Conservation (phyloP, 2,797 vertebrate species). For the Xenops minutus region DNA sequence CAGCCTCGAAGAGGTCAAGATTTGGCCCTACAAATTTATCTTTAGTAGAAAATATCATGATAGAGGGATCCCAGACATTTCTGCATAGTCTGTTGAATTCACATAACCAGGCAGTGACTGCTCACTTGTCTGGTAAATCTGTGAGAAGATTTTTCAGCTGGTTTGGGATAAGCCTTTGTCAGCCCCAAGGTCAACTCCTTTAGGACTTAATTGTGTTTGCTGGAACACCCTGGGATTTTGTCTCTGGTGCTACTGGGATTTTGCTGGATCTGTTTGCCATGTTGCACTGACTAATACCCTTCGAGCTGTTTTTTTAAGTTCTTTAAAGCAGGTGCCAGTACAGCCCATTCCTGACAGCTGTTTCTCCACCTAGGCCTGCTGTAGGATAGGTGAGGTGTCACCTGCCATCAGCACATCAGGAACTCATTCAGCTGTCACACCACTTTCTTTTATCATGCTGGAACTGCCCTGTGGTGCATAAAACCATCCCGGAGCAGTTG, state of each 20-base stretch:
- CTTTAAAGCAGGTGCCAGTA: slow-evolving; percentile 19
- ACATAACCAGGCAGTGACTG: background rate
- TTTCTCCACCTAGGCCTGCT: background rate
- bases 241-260: background rate
- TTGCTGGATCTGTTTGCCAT: background rate
- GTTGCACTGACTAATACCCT: slow-evolving; percentile 40
- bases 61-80: background rate
- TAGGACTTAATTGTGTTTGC: background rate
- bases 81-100: background rate
- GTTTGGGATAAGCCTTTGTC: background rate
- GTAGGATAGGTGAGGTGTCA: background rate
- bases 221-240: background rate
- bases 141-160: background rate
- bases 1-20: background rate
- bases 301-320: background rate
- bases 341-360: background rate
- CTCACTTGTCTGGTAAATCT: background rate
- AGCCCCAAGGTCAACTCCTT: background rate
- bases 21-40: background rate
- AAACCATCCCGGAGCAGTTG: background rate
- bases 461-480: background rate
- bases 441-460: slow-evolving; percentile 11
- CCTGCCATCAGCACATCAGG: slow-evolving; percentile 33
- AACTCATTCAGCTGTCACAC: background rate
- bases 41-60: background rate